Evolutionary conservation across 2,888 invertebrate species (phyloP).

Genomic region (Drosophila meridiana): DNA sequence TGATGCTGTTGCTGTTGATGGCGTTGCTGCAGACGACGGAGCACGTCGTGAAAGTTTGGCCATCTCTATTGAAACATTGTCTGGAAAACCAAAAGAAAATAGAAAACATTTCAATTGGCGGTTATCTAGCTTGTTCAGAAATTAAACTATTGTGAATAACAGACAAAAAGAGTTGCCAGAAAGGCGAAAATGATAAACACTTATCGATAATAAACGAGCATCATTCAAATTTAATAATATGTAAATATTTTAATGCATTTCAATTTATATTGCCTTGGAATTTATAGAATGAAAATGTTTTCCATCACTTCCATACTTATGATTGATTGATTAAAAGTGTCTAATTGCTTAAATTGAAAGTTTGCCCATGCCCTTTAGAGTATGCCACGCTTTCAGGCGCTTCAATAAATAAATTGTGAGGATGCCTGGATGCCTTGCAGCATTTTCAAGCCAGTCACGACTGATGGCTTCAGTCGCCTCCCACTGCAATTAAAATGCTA

Average conservation of each 20-base stretch:
- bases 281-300: background rate
- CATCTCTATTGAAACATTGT: slow-evolving; percentile 85
- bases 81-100: slow-evolving; percentile 61
- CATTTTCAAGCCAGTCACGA: slow-evolving; percentile 28
- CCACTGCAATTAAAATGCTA: slow-evolving; percentile 66
- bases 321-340: background rate
- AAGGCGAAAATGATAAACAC: background rate
- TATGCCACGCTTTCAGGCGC: slow-evolving; percentile 34
- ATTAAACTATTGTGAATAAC: background rate
- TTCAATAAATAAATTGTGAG: slow-evolving; percentile 23
- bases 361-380: slow-evolving; percentile 5
- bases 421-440: background rate
- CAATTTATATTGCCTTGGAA: background rate
- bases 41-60: slow-evolving; percentile 85
- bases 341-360: background rate
- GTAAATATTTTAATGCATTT: background rate
- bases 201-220: background rate
- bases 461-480: background rate
- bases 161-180: background rate
- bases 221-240: background rate
- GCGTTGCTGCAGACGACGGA: slow-evolving; percentile 80
- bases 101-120: slow-evolving; percentile 1
- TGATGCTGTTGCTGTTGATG: slow-evolving; percentile 63
- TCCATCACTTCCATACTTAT: background rate
- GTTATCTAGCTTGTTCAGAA: background rate